Evolutionary conservation across 2,113 vertebrate genomes (phyloP).

Genomic region (Gracilinanus agilis): DNA sequence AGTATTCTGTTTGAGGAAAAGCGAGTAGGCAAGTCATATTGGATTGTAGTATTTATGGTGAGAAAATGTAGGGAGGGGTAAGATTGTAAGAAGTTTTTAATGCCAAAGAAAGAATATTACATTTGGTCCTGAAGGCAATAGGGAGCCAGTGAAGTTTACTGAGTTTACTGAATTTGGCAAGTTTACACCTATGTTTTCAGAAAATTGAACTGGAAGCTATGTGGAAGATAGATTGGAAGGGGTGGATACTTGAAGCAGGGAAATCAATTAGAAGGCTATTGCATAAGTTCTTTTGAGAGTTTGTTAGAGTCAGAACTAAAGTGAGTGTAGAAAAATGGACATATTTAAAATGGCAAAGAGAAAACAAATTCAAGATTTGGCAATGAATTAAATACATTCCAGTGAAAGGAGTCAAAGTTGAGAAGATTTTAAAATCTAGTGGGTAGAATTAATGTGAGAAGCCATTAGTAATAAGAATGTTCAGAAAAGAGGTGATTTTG

Average conservation of each 20-base stretch:
- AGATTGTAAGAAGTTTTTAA: background rate
- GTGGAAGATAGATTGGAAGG: background rate
- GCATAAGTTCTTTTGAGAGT: background rate
- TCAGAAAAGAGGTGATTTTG: no score
- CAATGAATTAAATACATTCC: no score
- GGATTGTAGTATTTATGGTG: background rate
- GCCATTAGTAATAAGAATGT: no score
- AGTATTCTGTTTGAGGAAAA: background rate
- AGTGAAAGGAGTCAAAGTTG: no score
- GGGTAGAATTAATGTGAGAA: no score
- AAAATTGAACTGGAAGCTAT: background rate
- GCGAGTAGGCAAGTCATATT: background rate
- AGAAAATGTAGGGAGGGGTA: background rate
- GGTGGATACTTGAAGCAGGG: background rate
- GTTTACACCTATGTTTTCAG: background rate
- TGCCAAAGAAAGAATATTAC: background rate
- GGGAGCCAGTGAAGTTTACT: background rate
- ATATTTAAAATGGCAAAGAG: background rate
- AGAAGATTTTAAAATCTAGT: no score
- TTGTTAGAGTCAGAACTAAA: background rate
- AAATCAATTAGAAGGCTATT: background rate
- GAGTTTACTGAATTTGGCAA: background rate
- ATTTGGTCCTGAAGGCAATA: background rate
- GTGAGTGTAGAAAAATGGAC: background rate
- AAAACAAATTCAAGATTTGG: no score